Evolutionary conservation across 2,113 vertebrate genomes (phyloP).

Genomic region (Cryptotis parvus): DNA sequence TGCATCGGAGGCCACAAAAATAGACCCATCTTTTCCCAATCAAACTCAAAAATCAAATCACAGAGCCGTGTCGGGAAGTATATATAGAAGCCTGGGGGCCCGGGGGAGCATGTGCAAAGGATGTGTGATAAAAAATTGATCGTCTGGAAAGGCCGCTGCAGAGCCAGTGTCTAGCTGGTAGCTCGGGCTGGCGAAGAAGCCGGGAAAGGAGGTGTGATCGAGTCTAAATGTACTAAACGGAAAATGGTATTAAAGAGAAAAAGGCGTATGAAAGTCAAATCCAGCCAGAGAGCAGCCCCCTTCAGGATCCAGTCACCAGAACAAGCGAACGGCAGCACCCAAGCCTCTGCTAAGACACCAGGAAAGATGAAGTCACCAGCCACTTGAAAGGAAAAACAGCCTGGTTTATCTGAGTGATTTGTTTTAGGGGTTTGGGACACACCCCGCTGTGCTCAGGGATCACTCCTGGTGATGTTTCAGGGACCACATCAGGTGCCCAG

Average conservation of each 20-base stretch:
- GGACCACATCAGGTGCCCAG: no score
- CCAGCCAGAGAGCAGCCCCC: neutral
- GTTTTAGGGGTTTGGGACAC: no score
- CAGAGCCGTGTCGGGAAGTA: neutral
- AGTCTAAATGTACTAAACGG: neutral
- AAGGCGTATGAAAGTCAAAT: neutral
- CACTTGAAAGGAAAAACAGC: neutral
- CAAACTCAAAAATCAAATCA: conserved; percentile 26
- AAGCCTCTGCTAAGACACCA: neutral
- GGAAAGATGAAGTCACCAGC: neutral
- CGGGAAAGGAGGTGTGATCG: neutral
- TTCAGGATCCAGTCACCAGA: neutral
- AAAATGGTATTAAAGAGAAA: neutral
- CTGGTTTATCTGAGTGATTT: no score
- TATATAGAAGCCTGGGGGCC: neutral
- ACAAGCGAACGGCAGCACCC: neutral
- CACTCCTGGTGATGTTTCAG: no score
- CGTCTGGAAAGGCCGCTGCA: neutral
- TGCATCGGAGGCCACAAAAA: neutral
- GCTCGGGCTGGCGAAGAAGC: neutral
- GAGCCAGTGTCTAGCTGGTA: neutral
- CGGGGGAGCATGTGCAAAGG: neutral
- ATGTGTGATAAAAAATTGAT: neutral
- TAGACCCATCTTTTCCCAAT: neutral
- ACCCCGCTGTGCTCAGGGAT: no score